These are phyloP conservation scores for Hypselothyrea guttata DNA, from an alignment of 2,888 invertebrate species.

Conservation along the genomic window DNA sequence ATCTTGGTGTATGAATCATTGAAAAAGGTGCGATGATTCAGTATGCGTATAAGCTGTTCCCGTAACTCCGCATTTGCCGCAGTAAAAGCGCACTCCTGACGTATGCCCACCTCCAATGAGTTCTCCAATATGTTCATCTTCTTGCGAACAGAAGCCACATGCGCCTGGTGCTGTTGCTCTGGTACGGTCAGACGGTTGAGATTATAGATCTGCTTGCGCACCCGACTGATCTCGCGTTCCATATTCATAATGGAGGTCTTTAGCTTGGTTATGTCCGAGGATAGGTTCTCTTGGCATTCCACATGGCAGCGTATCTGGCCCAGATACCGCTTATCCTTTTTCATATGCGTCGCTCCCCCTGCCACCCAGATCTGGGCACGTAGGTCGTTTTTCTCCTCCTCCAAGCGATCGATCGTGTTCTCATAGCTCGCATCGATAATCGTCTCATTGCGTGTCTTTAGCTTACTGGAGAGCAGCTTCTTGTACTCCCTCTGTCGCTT, in stretches of 20 bases:
- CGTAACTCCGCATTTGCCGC: conserved; percentile 75
- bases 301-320: conserved; percentile 76
- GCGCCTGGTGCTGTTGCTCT: conserved; percentile 77
- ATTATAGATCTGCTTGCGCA: conserved; percentile 77
- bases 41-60: conserved; percentile 73
- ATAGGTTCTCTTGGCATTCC: conserved; percentile 77
- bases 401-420: conserved; percentile 73
- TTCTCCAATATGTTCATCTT: conserved; percentile 78
- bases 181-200: conserved; percentile 79
- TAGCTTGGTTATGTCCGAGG: conserved; percentile 72
- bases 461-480: conserved; percentile 74
- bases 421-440: conserved; percentile 76
- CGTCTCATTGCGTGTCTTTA: conserved; percentile 74
- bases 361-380: conserved; percentile 80
- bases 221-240: conserved; percentile 76
- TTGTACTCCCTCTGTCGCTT: conserved; percentile 80
- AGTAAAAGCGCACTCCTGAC: conserved; percentile 79
- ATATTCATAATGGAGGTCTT: conserved; percentile 74
- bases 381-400: conserved; percentile 76
- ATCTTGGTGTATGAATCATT: conserved; percentile 79
- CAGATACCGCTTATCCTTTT: conserved; percentile 63
- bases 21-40: conserved; percentile 78
- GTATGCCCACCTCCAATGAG: conserved; percentile 78
- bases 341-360: conserved; percentile 68
- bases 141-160: conserved; percentile 70